Percentiles rank a stretch among this genome's conserved stretches.
These are phyloP conservation scores for Indri indri DNA, from an alignment of 2,113 vertebrate genomes.

Conservation along the genomic window DNA sequence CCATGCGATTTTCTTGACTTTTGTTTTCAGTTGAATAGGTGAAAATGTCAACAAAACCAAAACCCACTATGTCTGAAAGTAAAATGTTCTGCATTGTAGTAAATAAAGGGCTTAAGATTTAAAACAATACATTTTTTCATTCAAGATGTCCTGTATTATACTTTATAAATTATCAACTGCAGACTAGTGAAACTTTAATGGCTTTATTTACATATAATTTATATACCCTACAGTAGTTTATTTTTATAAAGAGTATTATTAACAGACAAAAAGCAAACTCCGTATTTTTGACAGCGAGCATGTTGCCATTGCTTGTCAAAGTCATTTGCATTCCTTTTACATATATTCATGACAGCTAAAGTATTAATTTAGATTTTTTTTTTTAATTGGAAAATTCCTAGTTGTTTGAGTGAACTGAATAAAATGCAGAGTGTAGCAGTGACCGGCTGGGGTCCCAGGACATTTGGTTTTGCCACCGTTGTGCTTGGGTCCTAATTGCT, in stretches of 20 bases:
- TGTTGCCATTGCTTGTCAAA: neutral
- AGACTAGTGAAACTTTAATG: neutral
- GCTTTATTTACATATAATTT: neutral
- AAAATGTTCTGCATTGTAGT: conserved; percentile 52
- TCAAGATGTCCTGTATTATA: neutral
- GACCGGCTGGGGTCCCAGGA: neutral
- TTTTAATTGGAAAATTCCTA: neutral
- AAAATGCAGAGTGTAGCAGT: neutral
- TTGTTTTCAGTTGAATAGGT: conserved; percentile 24
- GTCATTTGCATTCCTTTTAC: neutral
- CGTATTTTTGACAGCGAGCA: neutral
- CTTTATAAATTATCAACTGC: neutral
- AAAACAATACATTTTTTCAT: neutral
- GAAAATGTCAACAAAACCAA: conserved; percentile 59
- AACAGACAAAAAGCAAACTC: neutral
- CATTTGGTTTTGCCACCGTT: neutral
- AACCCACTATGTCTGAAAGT: conserved; percentile 41
- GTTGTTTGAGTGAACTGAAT: neutral
- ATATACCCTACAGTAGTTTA: neutral
- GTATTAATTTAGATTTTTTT: neutral
- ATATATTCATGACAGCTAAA: neutral
- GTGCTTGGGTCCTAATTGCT: neutral
- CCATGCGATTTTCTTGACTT: neutral
- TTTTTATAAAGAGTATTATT: neutral
- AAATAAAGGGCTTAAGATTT: conserved; percentile 66